Conservation (phyloP, 2,113 vertebrate genomes). For the Gobiocypris rarus region DNA sequence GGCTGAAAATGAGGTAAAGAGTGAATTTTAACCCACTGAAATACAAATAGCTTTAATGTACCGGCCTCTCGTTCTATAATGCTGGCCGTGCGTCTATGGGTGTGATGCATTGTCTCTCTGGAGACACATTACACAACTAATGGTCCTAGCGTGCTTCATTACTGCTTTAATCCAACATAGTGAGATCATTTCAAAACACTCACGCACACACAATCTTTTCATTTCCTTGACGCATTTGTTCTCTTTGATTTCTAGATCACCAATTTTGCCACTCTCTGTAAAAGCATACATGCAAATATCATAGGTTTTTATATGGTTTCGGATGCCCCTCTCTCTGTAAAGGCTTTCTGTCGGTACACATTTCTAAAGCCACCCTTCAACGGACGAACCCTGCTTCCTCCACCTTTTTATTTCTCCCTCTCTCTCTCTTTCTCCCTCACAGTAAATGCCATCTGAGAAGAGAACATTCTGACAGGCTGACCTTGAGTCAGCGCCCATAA, state of each 20-base stretch:
- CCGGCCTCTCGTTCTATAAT: slow-evolving; percentile 11
- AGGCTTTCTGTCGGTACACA: slow-evolving; percentile 31
- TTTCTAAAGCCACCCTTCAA: slow-evolving; percentile 36
- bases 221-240: slow-evolving; percentile 68
- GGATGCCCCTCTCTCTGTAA: slow-evolving; percentile 14
- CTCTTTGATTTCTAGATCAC: slow-evolving; percentile 57
- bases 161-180: slow-evolving; percentile 79
- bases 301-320: neutral
- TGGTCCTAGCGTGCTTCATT: slow-evolving; percentile 77
- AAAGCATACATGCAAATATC: slow-evolving; percentile 39
- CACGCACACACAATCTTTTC: neutral
- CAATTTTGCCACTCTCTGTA: neutral
- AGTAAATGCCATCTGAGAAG: slow-evolving; percentile 58
- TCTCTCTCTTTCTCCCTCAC: slow-evolving; percentile 19
- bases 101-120: slow-evolving; percentile 51
- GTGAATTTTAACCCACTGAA: slow-evolving; percentile 41
- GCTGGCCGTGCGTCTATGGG: slow-evolving; percentile 7
- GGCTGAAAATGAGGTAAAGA: slow-evolving; percentile 44
- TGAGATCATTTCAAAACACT: slow-evolving; percentile 56
- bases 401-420: slow-evolving; percentile 47
- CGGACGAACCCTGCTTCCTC: slow-evolving; percentile 14
- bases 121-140: slow-evolving; percentile 59
- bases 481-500: slow-evolving; percentile 44
- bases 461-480: slow-evolving; percentile 47
- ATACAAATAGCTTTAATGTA: slow-evolving; percentile 56